Evolutionary conservation across 2,797 vertebrate genomes (phyloP).

Genomic region (Mus caroli): DNA sequence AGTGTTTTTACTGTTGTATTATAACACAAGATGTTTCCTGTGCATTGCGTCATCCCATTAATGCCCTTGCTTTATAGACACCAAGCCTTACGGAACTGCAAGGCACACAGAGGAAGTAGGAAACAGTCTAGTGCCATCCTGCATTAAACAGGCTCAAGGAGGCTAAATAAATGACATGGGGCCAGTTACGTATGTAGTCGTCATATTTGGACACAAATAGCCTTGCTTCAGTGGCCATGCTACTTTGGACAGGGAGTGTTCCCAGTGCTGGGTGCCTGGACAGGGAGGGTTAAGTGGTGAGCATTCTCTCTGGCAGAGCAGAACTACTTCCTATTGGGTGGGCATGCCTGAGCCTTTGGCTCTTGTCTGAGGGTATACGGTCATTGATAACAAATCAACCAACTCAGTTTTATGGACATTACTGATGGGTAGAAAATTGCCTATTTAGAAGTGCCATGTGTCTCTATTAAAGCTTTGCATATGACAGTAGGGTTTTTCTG

Average conservation of each 20-base stretch:
- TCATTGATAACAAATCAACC: not conserved
- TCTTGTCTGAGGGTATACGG: not conserved
- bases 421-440: not conserved
- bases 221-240: not conserved
- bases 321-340: not conserved
- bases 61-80: not conserved
- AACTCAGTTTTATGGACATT: not conserved
- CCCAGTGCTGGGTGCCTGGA: not conserved
- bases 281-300: not conserved
- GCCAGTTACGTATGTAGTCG: not conserved
- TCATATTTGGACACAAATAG: not conserved
- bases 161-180: not conserved
- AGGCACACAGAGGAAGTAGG: not conserved
- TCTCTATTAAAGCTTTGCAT: constrained; percentile 7
- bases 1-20: not conserved
- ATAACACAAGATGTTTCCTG: not conserved
- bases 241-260: not conserved
- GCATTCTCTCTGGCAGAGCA: not conserved
- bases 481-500: not conserved
- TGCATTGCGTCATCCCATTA: not conserved
- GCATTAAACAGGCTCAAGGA: not conserved
- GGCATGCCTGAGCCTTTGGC: not conserved
- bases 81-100: not conserved
- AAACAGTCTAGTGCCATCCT: not conserved
- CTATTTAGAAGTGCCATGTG: not conserved